Percentiles rank a stretch among this genome's conserved stretches.
phyloP scores from a whole-genome alignment of 1,140 invertebrate genomes.

The Aphaenogaster rudis region DNA sequence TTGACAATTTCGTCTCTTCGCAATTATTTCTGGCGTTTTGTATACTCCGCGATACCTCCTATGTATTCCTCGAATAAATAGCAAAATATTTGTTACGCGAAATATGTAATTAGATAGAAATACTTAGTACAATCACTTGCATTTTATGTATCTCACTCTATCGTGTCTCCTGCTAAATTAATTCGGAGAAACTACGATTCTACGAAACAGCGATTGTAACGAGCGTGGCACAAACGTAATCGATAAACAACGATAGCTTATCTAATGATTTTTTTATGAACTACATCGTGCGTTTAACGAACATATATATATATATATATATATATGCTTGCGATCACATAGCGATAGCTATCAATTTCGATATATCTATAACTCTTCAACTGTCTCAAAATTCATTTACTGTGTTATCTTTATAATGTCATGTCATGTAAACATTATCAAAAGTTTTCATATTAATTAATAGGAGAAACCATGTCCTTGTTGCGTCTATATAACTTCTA shows the following conservation, averaged over 20 bases:
- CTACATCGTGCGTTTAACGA: background rate
- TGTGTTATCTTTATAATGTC: background rate
- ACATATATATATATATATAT: background rate
- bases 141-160: background rate
- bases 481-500: background rate
- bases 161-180: background rate
- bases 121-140: background rate
- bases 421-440: background rate
- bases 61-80: background rate
- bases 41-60: background rate
- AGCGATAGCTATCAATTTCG: background rate
- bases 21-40: background rate
- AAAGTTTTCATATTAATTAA: background rate
- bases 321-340: background rate
- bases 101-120: background rate
- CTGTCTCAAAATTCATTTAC: background rate
- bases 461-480: too few species aligned
- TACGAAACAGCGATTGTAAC: conserved; percentile 10
- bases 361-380: background rate
- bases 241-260: conserved; percentile 56
- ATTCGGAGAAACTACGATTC: conserved; percentile 5
- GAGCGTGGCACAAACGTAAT: conserved; percentile 27
- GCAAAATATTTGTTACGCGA: background rate
- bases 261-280: conserved; percentile 45
- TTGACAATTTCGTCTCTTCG: background rate